Conservation (phyloP, 2,888 invertebrate genomes). For the Troides oblongomaculatus region DNA sequence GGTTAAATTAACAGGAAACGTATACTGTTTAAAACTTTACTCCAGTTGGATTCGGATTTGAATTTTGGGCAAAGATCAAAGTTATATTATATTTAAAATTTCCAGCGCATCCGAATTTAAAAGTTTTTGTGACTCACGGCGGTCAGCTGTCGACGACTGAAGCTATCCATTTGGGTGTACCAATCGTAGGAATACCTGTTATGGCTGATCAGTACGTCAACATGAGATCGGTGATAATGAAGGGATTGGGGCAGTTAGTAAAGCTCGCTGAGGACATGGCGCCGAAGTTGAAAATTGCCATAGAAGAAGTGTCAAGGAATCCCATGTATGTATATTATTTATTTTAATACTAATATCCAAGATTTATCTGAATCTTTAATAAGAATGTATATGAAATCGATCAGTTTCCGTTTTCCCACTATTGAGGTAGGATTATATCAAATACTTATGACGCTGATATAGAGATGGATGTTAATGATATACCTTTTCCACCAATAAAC, state of each 20-base stretch:
- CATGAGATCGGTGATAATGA: slow-evolving; percentile 48
- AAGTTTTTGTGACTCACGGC: slow-evolving; percentile 63
- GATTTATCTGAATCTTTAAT: background rate
- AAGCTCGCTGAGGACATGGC: slow-evolving; percentile 46
- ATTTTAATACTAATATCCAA: background rate
- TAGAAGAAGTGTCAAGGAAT: slow-evolving; percentile 54
- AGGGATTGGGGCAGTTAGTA: slow-evolving; percentile 53
- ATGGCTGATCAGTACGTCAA: slow-evolving; percentile 58
- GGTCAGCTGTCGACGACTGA: slow-evolving; percentile 62
- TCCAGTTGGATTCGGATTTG: no score
- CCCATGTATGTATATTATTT: slow-evolving; percentile 43
- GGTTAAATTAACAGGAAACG: no score
- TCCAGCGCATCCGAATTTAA: slow-evolving; percentile 56
- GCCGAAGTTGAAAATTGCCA: slow-evolving; percentile 43
- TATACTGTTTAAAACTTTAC: no score
- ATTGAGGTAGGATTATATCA: no score
- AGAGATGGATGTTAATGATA: no score
- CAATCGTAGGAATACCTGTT: slow-evolving; percentile 59
- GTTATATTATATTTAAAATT: slow-evolving; percentile 5
- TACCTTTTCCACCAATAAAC: no score
- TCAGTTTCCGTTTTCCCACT: no score
- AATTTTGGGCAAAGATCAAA: background rate
- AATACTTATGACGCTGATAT: no score
- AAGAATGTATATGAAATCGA: background rate
- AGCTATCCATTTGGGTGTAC: slow-evolving; percentile 62